Base-by-base conservation (phyloP, 2,888 invertebrate genomes). In the Therioaphis trifolii region DNA sequence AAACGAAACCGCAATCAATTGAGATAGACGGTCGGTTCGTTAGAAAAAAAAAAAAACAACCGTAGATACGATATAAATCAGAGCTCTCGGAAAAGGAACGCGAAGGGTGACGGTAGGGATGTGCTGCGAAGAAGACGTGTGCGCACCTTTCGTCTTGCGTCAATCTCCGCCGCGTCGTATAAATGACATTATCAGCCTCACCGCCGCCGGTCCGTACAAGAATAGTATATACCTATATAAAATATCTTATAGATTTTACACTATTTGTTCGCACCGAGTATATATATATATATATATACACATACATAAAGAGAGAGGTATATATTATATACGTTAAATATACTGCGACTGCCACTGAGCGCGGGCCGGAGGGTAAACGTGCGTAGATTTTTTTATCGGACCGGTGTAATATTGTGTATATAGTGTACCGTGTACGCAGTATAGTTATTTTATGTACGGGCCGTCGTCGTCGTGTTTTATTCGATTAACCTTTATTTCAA, bases 351-450 rank as follows among this genome's bases (percentile, higher is more conserved):
- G 49, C n/a, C 49, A 18, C 49, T 15, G 11, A 43, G 49, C 5
- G 35, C 24, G 35, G 35, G 15, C 40, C 74, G 58, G 3, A 4
- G 21, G 24, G 40, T 18, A 40, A 74, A 74, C 74, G 74, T 74
- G 74, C 55, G 58, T 58, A 21, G 43, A 58, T 75, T 75, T 75
- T 75, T 75, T 74, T 75, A 58, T 58, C 75, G 24, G 58, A 43
- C 43, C 1, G 4, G 2, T n/a, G n/a, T n/a, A n/a, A n/a, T n/a
- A n/a, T n/a, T n/a, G n/a, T n/a, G n/a, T n/a, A n/a, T n/a, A n/a
- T n/a, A 3, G 58, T 24, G 15, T 29, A 40, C 9, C 63, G 40
- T 21, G 4, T 21, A 40, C 1, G 24, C n/a, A 18, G 35, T 40
- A 40, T 40, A 43, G 40, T 75, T 43, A 43, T 75, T 75, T 75